A percentile compares a stretch with the other conserved stretches of the same genome.
phyloP scores from a whole-genome alignment of 2,888 invertebrate genomes.

The Nymphalis c-album region DNA sequence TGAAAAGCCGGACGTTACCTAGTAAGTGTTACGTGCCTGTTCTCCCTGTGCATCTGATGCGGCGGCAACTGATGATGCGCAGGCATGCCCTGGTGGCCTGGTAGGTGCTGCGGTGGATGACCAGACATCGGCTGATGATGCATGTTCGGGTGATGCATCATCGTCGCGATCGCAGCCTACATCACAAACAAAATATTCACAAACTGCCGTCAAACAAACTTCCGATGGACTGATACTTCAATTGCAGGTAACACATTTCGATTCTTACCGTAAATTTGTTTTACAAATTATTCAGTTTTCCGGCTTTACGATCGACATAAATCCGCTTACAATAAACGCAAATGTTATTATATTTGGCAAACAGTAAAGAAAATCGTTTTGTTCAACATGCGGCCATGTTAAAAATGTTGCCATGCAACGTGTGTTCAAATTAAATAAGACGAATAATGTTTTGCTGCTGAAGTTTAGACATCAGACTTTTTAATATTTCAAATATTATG shows the following conservation, averaged over 20 bases:
- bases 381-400: constrained; percentile 94
- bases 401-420: constrained; percentile 50
- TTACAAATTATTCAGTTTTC: constrained; percentile 51
- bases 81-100: constrained; percentile 71
- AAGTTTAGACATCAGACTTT: no score
- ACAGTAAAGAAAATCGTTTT: constrained; percentile 89
- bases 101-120: constrained; percentile 76
- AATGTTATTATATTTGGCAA: constrained; percentile 83
- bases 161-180: constrained; percentile 64
- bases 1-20: constrained; percentile 73
- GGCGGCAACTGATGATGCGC: constrained; percentile 83
- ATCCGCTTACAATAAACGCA: constrained; percentile 68
- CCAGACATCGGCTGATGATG: constrained; percentile 80
- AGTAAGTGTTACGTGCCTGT: constrained; percentile 79
- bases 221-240: constrained; percentile 52
- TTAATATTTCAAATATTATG: no score
- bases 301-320: constrained; percentile 64
- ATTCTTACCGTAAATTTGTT: constrained; percentile 62
- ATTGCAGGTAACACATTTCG: constrained; percentile 49
- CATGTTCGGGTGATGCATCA: constrained; percentile 82
- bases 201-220: constrained; percentile 66
- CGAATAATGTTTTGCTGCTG: no score
- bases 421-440: no score
- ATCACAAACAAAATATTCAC: constrained; percentile 65
- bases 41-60: constrained; percentile 85